Evolutionary conservation across 1,140 invertebrate genomes (phyloP), one percentile per base, ranked within the genome.

Genomic region (Hypsibius dujardini): DNA sequence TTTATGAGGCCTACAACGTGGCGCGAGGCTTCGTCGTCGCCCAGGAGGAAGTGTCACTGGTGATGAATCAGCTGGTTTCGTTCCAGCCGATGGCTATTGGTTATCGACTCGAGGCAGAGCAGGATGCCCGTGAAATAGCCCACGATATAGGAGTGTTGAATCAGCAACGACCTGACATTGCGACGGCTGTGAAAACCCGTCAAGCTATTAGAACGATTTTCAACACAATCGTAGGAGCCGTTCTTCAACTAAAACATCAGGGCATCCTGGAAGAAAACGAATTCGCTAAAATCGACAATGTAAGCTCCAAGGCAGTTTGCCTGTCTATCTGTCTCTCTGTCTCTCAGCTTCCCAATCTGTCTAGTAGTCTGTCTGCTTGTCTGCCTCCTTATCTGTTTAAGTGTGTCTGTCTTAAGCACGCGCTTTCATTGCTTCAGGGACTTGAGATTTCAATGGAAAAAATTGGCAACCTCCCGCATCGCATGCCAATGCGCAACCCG

Each of bases 1-100:
- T 67, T 7, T 67, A 67, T 42, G 62, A 67, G 45, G 62, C 62
- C 12, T 67, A 67, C 62, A 67, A 15, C 12, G 62, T 67, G 3
- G 12, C 12, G 3, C 62, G 42, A 7, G 62, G 62, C 12, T 67
- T 15, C 62, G 42, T 67, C 12, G 42, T 67, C 3, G 62, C 12
- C 3, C 62, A 67, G 62, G 62, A 67, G 45, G 62, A 67, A 15
- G 62, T 67, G 12, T 12, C 3, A 3, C 12, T 3, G 3, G 12
- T 67, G 12, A 12, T 67, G 3, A 45, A 67, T 42, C 62, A 67
- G 42, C 62, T 67, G 12, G 42, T 67, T 15, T 67, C 62, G 12
- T 67, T 67, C 62, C 12, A 15, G 62, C 62, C 62, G 3, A 15
- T 67, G 42, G 62, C 45, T 3, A 12, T 67, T 7, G 62, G 62